Base-by-base conservation (phyloP, 1,140 invertebrate species). In the Caenorhabditis briggsae region DNA sequence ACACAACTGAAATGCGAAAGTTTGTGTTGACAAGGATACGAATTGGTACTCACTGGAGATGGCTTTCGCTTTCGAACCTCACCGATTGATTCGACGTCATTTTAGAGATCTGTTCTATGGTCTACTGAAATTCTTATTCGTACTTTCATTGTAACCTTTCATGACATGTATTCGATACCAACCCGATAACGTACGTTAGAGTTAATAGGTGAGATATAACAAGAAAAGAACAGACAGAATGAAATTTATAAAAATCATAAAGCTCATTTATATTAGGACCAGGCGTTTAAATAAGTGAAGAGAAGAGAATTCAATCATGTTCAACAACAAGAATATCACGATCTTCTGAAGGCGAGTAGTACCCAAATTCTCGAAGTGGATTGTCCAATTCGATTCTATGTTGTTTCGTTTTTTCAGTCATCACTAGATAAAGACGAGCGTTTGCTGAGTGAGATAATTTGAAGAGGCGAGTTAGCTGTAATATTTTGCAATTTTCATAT, bases 261-360 rank as follows among this genome's bases (percentile, higher is more conserved):
- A 33, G 33, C 33, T 33, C 33, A 33, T 33, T 33, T 33, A 33
- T 33, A 33, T 33, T 33, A 33, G 1, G 33, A 33, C 33, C 59
- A 61, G 14, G 23, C 1, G 25, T 25, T 25, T 61, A 61, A 33
- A 25, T 61, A 20, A 25, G 41, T 43, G 6, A 43, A 70, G 5
- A 5, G 5, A n/a, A n/a, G n/a, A n/a, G n/a, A n/a, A n/a, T 78
- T 78, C 46, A 78, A 78, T 78, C 46, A n/a, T 78, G 70, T 78
- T 78, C 70, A 20, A 78, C 70, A 78, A 78, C 46, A 78, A 78
- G 70, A 78, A 78, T 78, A 78, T 78, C 70, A 2, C 20, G 43
- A 50, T 78, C 70, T 78, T 78, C 70, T 78, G 70, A 78, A 50
- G 70, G 70, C 50, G 70, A 78, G 23, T 78, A 78, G 14, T 78